Conservation (phyloP, 1,140 invertebrate genomes). For the Zaprionus kolodkinae region DNA sequence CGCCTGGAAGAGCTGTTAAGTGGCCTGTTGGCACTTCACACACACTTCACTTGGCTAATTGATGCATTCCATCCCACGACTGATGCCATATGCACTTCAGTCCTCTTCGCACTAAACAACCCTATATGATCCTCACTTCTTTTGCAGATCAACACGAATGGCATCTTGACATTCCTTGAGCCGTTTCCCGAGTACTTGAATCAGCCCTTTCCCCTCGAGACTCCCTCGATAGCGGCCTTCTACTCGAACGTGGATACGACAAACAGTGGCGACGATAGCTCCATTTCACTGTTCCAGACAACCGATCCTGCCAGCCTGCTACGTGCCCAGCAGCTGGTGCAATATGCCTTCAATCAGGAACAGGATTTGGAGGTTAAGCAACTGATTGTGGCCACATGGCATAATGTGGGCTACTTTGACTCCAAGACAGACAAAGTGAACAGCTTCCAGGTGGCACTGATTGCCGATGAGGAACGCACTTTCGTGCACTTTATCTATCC, state of each 20-base stretch:
- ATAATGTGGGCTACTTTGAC: slow-evolving; percentile 87
- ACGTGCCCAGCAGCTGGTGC: slow-evolving; percentile 88
- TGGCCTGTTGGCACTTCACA: slow-evolving; percentile 71
- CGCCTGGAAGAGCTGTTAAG: slow-evolving; percentile 65
- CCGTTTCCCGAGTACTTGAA: slow-evolving; percentile 94
- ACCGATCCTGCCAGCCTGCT: slow-evolving; percentile 87
- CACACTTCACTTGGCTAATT: slow-evolving; percentile 32
- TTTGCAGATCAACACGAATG: slow-evolving; percentile 95
- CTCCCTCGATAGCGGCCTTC: slow-evolving; percentile 95
- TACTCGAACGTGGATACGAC: slow-evolving; percentile 95
- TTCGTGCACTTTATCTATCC: slow-evolving; percentile 95
- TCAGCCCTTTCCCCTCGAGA: slow-evolving; percentile 94
- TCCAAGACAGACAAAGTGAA: slow-evolving; percentile 85
- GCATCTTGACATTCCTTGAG: slow-evolving; percentile 94
- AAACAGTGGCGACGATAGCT: slow-evolving; percentile 85
- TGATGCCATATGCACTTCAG: slow-evolving; percentile 62
- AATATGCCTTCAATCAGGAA: slow-evolving; percentile 89
- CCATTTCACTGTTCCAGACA: slow-evolving; percentile 92
- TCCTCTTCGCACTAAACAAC: slow-evolving; percentile 9
- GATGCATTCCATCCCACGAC: slow-evolving; percentile 51
- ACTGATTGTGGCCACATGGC: slow-evolving; percentile 89
- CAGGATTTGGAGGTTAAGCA: slow-evolving; percentile 86
- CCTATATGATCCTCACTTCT: neutral
- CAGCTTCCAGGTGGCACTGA: slow-evolving; percentile 87
- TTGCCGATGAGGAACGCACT: slow-evolving; percentile 91